phyloP scores from a whole-genome alignment of 2,888 invertebrate genomes.

The Prosopocoilus inquinatus region DNA sequence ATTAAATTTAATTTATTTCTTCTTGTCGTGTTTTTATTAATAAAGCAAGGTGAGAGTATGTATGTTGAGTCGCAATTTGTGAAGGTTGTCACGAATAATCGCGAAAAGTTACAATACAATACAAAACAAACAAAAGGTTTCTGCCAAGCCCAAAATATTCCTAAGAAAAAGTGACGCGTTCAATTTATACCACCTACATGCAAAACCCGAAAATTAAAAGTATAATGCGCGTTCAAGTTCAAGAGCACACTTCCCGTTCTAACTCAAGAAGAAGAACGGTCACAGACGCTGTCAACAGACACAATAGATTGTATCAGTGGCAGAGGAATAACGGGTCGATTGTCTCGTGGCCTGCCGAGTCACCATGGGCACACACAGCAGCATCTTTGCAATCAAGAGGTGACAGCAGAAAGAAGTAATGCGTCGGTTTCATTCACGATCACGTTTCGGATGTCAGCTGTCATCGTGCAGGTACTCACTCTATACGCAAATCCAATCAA shows the following conservation, averaged over 20 bases:
- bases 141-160: slow-evolving; percentile 9
- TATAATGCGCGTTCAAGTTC: slow-evolving; percentile 15
- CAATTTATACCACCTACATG: slow-evolving; percentile 17
- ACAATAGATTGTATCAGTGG: slow-evolving; percentile 33
- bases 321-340: slow-evolving; percentile 29
- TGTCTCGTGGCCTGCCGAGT: slow-evolving; percentile 31
- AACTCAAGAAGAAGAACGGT: slow-evolving; percentile 1
- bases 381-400: slow-evolving; percentile 26
- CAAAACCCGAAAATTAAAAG: slow-evolving; percentile 19
- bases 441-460: slow-evolving; percentile 38
- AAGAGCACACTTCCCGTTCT: slow-evolving; percentile 19
- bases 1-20: no score
- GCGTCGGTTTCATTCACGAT: slow-evolving; percentile 38
- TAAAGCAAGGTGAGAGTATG: no score
- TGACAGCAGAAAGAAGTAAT: slow-evolving; percentile 33
- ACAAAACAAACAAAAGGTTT: no score
- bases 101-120: no score
- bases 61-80: no score
- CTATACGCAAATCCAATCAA: no score
- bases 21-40: no score
- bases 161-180: neutral
- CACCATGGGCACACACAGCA: slow-evolving; percentile 27
- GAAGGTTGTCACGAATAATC: no score
- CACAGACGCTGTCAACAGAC: slow-evolving; percentile 25
- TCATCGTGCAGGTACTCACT: slow-evolving; percentile 16